Evolutionary conservation across 2,113 vertebrate species (phyloP), one percentile per base, ranked within the genome.

Genomic region (Garra rufa): DNA sequence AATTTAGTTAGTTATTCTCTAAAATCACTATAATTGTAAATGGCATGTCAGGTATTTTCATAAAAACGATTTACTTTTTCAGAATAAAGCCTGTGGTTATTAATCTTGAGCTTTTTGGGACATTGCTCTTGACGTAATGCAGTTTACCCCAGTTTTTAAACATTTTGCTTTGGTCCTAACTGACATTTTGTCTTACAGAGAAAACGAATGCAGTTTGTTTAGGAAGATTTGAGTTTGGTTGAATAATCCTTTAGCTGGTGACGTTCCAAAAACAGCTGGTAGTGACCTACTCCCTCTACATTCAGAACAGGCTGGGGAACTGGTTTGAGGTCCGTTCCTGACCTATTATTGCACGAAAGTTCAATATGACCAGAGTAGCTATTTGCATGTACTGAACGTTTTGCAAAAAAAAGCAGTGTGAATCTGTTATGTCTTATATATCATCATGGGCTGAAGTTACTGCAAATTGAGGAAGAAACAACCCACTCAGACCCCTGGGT

Each of bases 251-350:
- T 4, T 57, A n/a, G 28, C 38, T 76, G 75, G 50, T 57, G 50
- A 76, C 11, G 50, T 8, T 57, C 19, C 50, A 76, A 57, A 57
- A 76, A 38, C 75, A 76, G 75, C 75, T 76, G 50, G 10, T 76
- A 41, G 19, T 76, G 28, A 55, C 30, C 50, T 34, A 48, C 26
- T 74, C 43, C 17, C 41, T 73, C 41, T 73, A n/a, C 21, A 26
- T 11, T 34, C 41, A 69, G 55, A n/a, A 71, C 70, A 76, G 46
- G 73, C 44, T 9, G 44, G 46, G 46, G 46, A 76, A 52, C 73
- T 30, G 46, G 46, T 50, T 48, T 8, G 17, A 52, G 10, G 30
- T 55, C 30, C 6, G 24, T 14, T 52, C 48, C 26, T 34, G 46
- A 76, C 9, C 24, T 34, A 6, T 55, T 34, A 6, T 55, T 76